These are phyloP conservation scores for Corapipo altera DNA, from an alignment of 2,113 vertebrate genomes.

Conservation along the genomic window DNA sequence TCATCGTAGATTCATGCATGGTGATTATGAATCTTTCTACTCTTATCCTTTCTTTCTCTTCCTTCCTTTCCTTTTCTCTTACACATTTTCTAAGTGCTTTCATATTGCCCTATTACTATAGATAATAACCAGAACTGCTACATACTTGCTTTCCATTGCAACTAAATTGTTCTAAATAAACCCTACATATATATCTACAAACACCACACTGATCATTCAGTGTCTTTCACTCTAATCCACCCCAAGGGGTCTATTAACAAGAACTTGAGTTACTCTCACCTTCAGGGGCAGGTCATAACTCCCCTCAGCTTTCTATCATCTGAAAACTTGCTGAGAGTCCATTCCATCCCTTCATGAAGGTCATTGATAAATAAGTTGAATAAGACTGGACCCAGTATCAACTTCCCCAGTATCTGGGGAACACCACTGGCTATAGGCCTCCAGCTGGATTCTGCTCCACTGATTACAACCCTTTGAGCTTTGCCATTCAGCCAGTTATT, in stretches of 20 bases:
- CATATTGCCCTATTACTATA: background rate
- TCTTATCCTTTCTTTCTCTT: background rate
- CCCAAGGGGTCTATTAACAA: background rate
- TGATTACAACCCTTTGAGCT: background rate
- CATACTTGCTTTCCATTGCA: background rate
- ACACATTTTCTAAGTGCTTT: background rate
- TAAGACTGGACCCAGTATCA: background rate
- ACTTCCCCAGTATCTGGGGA: background rate
- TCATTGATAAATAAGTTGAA: background rate
- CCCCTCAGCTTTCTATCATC: background rate
- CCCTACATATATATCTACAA: background rate
- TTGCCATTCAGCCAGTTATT: background rate
- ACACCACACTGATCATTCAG: background rate
- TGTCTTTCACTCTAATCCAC: background rate
- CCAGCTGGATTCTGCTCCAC: background rate
- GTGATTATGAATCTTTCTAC: background rate
- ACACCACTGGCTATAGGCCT: background rate
- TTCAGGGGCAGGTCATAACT: background rate
- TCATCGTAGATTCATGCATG: background rate
- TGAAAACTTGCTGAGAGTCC: background rate
- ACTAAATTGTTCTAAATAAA: background rate
- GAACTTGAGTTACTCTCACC: background rate
- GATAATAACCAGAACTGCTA: background rate
- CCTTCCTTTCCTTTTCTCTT: background rate
- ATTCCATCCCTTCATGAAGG: background rate